A percentile compares a stretch with the other conserved stretches of the same genome.
phyloP scores from a whole-genome alignment of 2,797 vertebrate species.

The Thalassophryne amazonica region DNA sequence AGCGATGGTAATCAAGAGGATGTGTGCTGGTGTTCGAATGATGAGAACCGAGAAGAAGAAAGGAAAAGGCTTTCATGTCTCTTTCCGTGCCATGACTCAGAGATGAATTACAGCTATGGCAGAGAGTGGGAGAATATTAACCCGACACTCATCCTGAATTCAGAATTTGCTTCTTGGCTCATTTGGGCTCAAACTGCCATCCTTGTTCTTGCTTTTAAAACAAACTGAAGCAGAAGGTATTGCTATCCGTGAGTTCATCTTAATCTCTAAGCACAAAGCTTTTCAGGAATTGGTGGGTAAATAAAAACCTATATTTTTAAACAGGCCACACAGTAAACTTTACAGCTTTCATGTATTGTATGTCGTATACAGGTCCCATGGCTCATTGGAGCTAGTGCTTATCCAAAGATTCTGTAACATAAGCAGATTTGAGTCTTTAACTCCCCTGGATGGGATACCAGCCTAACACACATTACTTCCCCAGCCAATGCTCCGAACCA shows the following conservation, averaged over 20 bases:
- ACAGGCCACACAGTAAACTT: background rate
- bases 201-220: slow-evolving; percentile 26
- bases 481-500: too few species aligned
- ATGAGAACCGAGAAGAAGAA: slow-evolving; percentile 50
- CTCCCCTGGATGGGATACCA: too few species aligned
- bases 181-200: slow-evolving; percentile 18
- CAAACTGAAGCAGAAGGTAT: slow-evolving; percentile 22
- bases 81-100: slow-evolving; percentile 22
- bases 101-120: slow-evolving; percentile 55
- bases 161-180: slow-evolving; percentile 31
- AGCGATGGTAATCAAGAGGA: slow-evolving; percentile 70
- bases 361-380: too few species aligned
- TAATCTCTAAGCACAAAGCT: slow-evolving; percentile 15
- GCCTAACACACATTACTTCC: too few species aligned
- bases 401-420: too few species aligned
- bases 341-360: background rate
- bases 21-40: slow-evolving; percentile 40
- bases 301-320: background rate
- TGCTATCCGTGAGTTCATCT: slow-evolving; percentile 25
- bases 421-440: too few species aligned
- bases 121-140: slow-evolving; percentile 50
- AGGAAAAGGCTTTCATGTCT: slow-evolving; percentile 62
- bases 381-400: too few species aligned
- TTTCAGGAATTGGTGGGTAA: slow-evolving; percentile 7
- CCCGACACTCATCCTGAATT: slow-evolving; percentile 57